Percentiles rank a stretch among this genome's conserved stretches.
phyloP scores from a whole-genome alignment of 2,113 vertebrate genomes.

The Myocastor coypus region DNA sequence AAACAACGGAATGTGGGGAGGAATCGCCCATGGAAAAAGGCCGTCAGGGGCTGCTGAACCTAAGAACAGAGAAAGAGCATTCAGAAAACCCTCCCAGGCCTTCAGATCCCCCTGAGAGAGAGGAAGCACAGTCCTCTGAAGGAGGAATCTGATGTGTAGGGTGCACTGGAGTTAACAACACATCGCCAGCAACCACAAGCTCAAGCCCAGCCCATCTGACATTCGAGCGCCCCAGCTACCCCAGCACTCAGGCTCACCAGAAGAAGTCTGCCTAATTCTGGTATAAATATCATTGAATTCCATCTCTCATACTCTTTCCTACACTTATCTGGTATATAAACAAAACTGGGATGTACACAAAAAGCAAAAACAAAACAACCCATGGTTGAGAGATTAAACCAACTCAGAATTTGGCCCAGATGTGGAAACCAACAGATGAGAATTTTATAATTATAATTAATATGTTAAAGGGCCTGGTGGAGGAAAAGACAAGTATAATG shows the following conservation, averaged over 20 bases:
- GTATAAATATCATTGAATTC: slow-evolving; percentile 1
- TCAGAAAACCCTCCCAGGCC: not conserved
- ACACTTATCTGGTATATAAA: slow-evolving; percentile 6
- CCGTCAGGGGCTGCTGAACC: not conserved
- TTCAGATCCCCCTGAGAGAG: not conserved
- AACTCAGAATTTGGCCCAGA: slow-evolving; percentile 26
- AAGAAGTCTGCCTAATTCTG: slow-evolving; percentile 4
- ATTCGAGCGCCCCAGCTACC: not conserved
- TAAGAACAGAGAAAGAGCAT: not conserved
- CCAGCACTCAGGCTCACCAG: not conserved
- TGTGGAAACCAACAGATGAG: not conserved
- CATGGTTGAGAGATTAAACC: slow-evolving; percentile 43
- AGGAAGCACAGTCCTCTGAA: not conserved
- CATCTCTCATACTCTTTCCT: slow-evolving; percentile 12
- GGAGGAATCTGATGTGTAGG: not conserved
- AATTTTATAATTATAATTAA: slow-evolving; percentile 51
- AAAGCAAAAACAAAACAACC: slow-evolving; percentile 44
- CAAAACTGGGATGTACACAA: not conserved
- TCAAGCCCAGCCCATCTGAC: not conserved
- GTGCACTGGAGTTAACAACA: not conserved
- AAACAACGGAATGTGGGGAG: not conserved
- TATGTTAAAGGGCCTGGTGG: not conserved
- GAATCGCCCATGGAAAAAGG: not conserved
- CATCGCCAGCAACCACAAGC: not conserved
- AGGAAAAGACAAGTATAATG: not conserved